phyloP scores from a whole-genome alignment of 2,888 invertebrate species.

The Mythimna impura region DNA sequence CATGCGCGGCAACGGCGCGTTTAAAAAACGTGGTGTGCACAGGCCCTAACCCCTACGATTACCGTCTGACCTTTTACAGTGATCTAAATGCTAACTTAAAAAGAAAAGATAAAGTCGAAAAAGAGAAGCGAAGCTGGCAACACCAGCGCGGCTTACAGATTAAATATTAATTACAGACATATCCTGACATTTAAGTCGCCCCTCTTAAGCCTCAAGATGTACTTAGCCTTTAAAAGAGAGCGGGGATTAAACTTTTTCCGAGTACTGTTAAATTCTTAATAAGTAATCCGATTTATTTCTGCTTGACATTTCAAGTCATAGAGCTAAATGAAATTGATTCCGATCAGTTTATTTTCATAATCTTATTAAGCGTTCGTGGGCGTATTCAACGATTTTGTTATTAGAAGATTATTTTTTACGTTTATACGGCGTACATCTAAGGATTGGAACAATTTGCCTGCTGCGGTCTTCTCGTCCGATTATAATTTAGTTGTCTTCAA shows the following conservation, averaged over 20 bases:
- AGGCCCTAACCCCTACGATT: no score
- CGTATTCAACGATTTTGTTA: slow-evolving; percentile 2
- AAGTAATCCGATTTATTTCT: slow-evolving; percentile 60
- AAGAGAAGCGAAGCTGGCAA: slow-evolving; percentile 22
- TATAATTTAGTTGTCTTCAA: no score
- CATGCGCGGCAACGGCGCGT: no score
- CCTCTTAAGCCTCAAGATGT: slow-evolving; percentile 38
- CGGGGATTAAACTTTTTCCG: slow-evolving; percentile 49
- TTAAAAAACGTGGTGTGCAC: no score
- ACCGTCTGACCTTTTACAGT: slow-evolving; percentile 25
- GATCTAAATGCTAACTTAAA: slow-evolving; percentile 29
- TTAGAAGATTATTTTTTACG: neutral
- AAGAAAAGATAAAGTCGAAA: slow-evolving; percentile 23
- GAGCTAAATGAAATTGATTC: slow-evolving; percentile 52
- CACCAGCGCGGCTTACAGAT: slow-evolving; percentile 45
- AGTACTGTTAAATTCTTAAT: slow-evolving; percentile 42
- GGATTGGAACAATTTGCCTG: no score
- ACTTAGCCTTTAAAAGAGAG: slow-evolving; percentile 49
- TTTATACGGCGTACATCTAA: no score
- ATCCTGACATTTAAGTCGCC: slow-evolving; percentile 50
- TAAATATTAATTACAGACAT: slow-evolving; percentile 56
- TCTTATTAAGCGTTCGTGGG: slow-evolving; percentile 42
- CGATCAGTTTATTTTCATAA: slow-evolving; percentile 39
- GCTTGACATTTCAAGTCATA: slow-evolving; percentile 63
- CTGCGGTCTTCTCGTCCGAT: no score